phyloP scores from a whole-genome alignment of 2,797 vertebrate genomes.

The Eupleurogrammus muticus region DNA sequence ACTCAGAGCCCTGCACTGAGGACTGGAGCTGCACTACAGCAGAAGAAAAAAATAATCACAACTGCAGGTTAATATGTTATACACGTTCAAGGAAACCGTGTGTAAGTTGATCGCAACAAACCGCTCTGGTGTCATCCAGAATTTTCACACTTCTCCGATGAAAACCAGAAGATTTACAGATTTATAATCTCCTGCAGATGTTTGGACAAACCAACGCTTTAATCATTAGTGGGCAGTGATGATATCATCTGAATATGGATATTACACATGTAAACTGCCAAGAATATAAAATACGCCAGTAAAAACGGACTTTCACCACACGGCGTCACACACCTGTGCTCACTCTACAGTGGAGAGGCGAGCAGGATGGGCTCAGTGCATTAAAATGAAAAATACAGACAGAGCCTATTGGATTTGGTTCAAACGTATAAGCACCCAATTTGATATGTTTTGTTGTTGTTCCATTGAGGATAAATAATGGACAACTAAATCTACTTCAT shows the following conservation, averaged over 20 bases:
- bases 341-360: slow-evolving; percentile 35
- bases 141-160: not conserved
- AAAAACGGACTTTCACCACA: slow-evolving; percentile 16
- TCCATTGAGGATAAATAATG: slow-evolving; percentile 35
- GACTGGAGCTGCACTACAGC: slow-evolving; percentile 82
- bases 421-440: slow-evolving; percentile 23
- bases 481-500: slow-evolving; percentile 19
- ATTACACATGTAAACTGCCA: slow-evolving; percentile 38
- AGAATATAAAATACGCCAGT: slow-evolving; percentile 14
- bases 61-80: not conserved
- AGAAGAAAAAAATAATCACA: slow-evolving; percentile 43
- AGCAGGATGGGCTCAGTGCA: slow-evolving; percentile 28
- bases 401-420: slow-evolving; percentile 22
- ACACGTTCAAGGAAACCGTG: not conserved
- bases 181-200: slow-evolving; percentile 12
- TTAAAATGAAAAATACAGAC: slow-evolving; percentile 29
- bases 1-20: too few relatives aligned
- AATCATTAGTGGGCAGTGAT: slow-evolving; percentile 8
- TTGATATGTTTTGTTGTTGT: slow-evolving; percentile 38
- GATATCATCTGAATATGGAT: slow-evolving; percentile 37
- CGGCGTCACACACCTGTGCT: slow-evolving; percentile 44
- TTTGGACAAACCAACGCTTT: slow-evolving; percentile 18
- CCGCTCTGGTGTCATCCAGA: not conserved
- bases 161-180: slow-evolving; percentile 14
- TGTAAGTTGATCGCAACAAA: not conserved